A percentile compares a stretch with the other conserved stretches of the same genome.
Evolutionary conservation across 2,888 invertebrate genomes (phyloP).

Genomic region (Catocala nupta): DNA sequence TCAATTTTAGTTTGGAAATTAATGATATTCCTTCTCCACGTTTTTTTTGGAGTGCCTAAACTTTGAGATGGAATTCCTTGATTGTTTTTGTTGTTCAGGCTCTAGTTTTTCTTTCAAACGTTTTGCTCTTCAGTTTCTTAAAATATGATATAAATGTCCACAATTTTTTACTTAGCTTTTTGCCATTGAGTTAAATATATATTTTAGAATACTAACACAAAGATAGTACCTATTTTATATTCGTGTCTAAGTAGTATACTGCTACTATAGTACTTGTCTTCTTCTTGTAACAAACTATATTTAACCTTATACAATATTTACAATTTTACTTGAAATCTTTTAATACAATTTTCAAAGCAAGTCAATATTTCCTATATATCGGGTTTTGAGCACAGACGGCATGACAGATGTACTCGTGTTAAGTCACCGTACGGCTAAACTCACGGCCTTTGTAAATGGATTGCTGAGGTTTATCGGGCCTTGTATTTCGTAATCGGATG

Average conservation of each 20-base stretch:
- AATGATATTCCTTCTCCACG: conserved; percentile 18
- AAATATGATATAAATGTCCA: background rate
- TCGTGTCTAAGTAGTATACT: too few species aligned
- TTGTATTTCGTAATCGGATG: conserved; percentile 2
- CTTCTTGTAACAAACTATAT: too few species aligned
- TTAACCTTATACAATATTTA: too few species aligned
- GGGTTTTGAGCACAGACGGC: background rate
- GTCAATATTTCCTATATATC: background rate
- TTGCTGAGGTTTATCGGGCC: conserved; percentile 3
- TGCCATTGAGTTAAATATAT: background rate
- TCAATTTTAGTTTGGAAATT: conserved; percentile 28
- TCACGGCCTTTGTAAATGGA: conserved; percentile 5
- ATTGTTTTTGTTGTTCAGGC: conserved; percentile 25
- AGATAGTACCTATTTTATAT: too few species aligned
- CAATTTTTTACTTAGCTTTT: background rate
- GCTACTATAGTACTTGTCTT: too few species aligned
- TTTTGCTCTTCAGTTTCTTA: background rate
- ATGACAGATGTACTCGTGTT: conserved; percentile 2
- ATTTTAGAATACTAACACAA: too few species aligned
- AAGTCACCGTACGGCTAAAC: conserved; percentile 1
- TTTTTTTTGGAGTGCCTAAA: conserved; percentile 16
- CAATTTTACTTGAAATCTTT: background rate
- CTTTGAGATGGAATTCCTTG: conserved; percentile 22
- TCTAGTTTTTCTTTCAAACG: conserved; percentile 14
- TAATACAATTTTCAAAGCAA: background rate